Evolutionary conservation across 64 coral and sea anemone species (phyloP), one percentile per base, ranked within the genome.

Genomic region (Actinia equina): DNA sequence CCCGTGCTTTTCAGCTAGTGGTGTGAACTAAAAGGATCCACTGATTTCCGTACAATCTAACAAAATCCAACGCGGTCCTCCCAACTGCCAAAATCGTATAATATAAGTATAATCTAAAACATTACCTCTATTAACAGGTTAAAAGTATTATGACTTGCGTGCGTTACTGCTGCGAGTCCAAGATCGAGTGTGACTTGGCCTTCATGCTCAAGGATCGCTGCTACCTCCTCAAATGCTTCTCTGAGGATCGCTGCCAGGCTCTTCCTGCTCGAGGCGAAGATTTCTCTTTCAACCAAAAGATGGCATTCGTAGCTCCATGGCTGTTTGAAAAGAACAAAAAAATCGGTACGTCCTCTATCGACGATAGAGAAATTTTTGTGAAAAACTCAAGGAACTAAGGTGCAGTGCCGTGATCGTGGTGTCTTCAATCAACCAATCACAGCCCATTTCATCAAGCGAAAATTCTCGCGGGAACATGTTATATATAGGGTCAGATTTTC

Each of bases 261-360:
- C 77, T 99, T 11, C 97, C 97, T 42, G 93, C 97, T 2, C 90
- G 89, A 2, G 85, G 85, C 1, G 77, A 82, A 1, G 97, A 99
- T n/a, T 95, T 92, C 41, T 89, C 91, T 0, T 99, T 99, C 45
- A 92, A 99, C 71, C 97, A 99, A 81, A 99, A 95, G 87, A 99
- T 99, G 97, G 97, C 93, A 3, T 98, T 98, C 79, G 96, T 98
- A 13, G 93, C 96, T 3, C 96, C 96, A 19, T 98, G 96, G 96
- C 86, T 98, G 55, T 93, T 94, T 52, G 82, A 93, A 70, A 92
- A 95, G 86, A 90, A 92, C 86, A 98, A 98, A 82, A 98, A 98
- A 90, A 67, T 98, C 17, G 96, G 96, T 98, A 71, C 52, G 92
- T 74, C 37, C 3, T 12, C 25, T 74, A 7, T 4, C 2, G 45